Evolutionary conservation across 1,140 invertebrate genomes (phyloP).

Genomic region (Condylostylus longicornis): DNA sequence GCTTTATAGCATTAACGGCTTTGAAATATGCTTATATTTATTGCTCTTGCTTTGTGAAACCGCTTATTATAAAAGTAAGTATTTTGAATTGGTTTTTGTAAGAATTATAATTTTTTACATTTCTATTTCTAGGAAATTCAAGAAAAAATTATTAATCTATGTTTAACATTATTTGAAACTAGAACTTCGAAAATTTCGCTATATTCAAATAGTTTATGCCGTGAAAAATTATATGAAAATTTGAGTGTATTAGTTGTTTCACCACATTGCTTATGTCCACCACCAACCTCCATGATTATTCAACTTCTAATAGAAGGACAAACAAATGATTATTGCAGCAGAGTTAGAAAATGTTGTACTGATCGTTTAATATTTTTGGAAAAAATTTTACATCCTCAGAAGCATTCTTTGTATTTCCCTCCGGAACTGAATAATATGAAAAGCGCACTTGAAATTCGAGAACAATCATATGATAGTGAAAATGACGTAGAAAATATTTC

Average conservation of each 20-base stretch:
- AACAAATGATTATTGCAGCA: background rate
- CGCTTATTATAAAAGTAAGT: slow-evolving; percentile 1
- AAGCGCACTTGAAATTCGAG: background rate
- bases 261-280: slow-evolving; percentile 9
- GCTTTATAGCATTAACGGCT: slow-evolving; percentile 6
- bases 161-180: background rate
- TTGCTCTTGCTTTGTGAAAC: slow-evolving; percentile 6
- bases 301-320: slow-evolving; percentile 3
- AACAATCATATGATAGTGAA: background rate
- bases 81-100: background rate
- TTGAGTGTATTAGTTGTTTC: slow-evolving; percentile 1
- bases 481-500: background rate
- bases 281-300: slow-evolving; percentile 4
- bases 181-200: background rate
- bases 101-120: background rate
- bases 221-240: slow-evolving; percentile 3
- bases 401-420: slow-evolving; percentile 7
- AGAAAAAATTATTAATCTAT: background rate
- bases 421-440: slow-evolving; percentile 2
- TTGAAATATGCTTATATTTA: slow-evolving; percentile 1
- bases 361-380: slow-evolving; percentile 3
- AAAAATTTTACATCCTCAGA: slow-evolving; percentile 10
- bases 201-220: slow-evolving; percentile 6
- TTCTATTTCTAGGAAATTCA: background rate
- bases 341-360: slow-evolving; percentile 3